These are phyloP conservation scores for Trichogramma pretiosum DNA, from an alignment of 1,140 invertebrate species.

Conservation along the genomic window DNA sequence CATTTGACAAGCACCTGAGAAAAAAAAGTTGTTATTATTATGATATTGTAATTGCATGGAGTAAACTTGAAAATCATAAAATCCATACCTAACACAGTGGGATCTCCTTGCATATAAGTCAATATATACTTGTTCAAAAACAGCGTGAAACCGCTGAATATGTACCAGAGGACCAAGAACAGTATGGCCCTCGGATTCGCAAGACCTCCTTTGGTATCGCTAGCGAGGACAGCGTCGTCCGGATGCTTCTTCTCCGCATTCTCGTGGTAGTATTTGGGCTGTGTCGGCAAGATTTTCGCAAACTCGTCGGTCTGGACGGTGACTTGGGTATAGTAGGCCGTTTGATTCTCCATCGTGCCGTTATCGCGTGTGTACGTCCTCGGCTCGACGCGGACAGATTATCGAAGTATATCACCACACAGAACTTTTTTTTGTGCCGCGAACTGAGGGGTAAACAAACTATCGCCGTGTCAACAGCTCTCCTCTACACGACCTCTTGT, in stretches of 20 bases:
- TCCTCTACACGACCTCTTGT: too few species aligned
- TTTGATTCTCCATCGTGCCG: constrained; percentile 35
- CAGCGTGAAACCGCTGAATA: constrained; percentile 69
- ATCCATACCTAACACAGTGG: constrained; percentile 69
- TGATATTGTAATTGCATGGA: constrained; percentile 1
- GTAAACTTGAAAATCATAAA: too few species aligned
- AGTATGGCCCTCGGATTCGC: constrained; percentile 57
- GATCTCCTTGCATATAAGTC: constrained; percentile 67
- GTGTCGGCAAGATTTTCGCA: constrained; percentile 14
- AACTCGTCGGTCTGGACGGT: constrained; percentile 29
- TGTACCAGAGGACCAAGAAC: constrained; percentile 67
- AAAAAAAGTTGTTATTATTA: constrained; percentile 5
- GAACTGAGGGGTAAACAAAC: too few species aligned
- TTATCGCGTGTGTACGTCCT: too few species aligned
- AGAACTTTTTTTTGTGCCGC: too few species aligned
- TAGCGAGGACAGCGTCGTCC: constrained; percentile 27
- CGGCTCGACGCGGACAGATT: too few species aligned
- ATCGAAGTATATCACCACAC: too few species aligned
- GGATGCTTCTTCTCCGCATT: constrained; percentile 28
- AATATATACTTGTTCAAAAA: constrained; percentile 81
- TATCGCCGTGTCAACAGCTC: too few species aligned
- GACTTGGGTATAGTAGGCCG: constrained; percentile 29
- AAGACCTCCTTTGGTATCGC: constrained; percentile 44
- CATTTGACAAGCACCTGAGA: constrained; percentile 63
- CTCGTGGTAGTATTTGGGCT: constrained; percentile 28